phyloP scores from a whole-genome alignment of 2,113 vertebrate species.

The Cryptotis parvus region DNA sequence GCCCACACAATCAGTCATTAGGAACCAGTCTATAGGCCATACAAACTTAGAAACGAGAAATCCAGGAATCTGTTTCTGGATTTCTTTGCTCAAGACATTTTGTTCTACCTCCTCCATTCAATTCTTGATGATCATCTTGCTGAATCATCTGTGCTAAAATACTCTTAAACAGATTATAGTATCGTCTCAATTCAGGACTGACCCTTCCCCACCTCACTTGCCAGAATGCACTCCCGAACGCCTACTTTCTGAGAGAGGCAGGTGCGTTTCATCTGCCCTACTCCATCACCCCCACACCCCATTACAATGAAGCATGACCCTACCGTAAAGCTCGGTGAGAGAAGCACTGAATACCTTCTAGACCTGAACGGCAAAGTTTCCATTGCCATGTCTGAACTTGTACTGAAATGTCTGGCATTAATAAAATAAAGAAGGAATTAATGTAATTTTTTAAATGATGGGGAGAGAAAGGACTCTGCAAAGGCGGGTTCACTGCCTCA shows the following conservation, averaged over 20 bases:
- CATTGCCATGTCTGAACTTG: constrained; percentile 83
- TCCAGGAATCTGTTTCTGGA: not conserved
- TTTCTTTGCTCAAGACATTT: not conserved
- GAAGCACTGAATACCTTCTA: constrained; percentile 40
- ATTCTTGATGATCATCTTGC: not conserved
- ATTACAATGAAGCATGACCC: not conserved
- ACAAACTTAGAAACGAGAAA: constrained; percentile 1
- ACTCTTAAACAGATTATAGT: constrained; percentile 21
- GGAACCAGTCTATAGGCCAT: not conserved
- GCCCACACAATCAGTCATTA: not conserved
- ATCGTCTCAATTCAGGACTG: constrained; percentile 10
- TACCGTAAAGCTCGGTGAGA: not conserved
- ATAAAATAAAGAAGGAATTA: constrained; percentile 86
- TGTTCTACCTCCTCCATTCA: not conserved
- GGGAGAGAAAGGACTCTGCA: constrained; percentile 68
- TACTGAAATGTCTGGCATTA: constrained; percentile 82
- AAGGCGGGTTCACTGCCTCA: constrained; percentile 87
- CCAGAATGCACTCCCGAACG: not conserved
- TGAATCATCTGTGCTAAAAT: constrained; percentile 13
- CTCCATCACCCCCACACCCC: not conserved
- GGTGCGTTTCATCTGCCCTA: not conserved
- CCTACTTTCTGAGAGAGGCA: not conserved
- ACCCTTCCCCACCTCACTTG: constrained; percentile 5
- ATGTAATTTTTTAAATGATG: constrained; percentile 75
- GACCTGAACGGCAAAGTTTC: constrained; percentile 78